Evolutionary conservation across 2,797 vertebrate species (phyloP).

Genomic region (Anabas testudineus): DNA sequence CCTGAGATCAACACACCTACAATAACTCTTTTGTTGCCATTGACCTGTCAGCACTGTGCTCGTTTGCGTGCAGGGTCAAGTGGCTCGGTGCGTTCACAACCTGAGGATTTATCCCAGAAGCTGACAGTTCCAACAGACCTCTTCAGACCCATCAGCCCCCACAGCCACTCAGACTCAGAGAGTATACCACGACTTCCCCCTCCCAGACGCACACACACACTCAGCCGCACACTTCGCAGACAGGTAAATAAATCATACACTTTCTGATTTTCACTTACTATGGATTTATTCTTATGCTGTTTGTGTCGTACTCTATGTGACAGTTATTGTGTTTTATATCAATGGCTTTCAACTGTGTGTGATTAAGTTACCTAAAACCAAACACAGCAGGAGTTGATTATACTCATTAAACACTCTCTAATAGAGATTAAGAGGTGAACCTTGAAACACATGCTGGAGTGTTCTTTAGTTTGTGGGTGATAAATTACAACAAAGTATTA

Average conservation of each 20-base stretch:
- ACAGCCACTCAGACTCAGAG: constrained; percentile 81
- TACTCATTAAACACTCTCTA: neutral
- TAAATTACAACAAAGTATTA: too few species aligned
- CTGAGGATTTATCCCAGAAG: constrained; percentile 77
- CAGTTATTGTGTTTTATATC: neutral
- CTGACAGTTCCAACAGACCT: constrained; percentile 86
- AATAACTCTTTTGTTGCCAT: neutral
- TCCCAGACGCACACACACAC: constrained; percentile 85
- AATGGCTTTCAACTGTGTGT: neutral
- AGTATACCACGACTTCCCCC: constrained; percentile 86
- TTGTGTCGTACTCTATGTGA: neutral
- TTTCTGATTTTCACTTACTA: neutral
- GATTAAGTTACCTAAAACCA: neutral
- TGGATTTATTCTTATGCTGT: neutral
- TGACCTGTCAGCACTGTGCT: neutral
- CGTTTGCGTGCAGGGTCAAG: constrained; percentile 85
- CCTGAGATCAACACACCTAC: neutral
- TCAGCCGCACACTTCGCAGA: constrained; percentile 92
- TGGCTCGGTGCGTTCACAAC: constrained; percentile 88
- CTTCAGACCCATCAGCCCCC: constrained; percentile 87
- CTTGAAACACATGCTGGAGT: neutral
- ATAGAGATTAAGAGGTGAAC: neutral
- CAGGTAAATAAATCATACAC: constrained; percentile 84
- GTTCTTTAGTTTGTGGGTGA: neutral
- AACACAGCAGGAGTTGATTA: neutral